Evolutionary conservation across 2,888 invertebrate genomes (phyloP), one percentile per base, ranked within the genome.

Genomic region (Idaea biselata): DNA sequence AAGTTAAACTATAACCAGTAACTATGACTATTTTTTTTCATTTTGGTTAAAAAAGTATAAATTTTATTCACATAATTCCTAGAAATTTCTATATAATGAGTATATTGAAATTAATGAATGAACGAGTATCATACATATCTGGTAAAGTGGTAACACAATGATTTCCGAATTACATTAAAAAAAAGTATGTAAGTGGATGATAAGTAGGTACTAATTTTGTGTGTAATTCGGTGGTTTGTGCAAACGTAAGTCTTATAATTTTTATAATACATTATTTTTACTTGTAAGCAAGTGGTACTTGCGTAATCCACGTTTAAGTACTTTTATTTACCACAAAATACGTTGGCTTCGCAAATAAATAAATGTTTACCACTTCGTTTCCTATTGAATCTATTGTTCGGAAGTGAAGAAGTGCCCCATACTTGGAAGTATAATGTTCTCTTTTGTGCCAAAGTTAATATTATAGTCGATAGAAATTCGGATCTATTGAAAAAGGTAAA

Each of bases 281-380:
- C 11, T 44, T 44, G 14, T 44, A 14, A 8, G 44, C 11, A 44
- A 44, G 11, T 11, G 44, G 44, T 44, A 44, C 11, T 14, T 14
- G 14, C 44, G 44, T 44, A 44, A 44, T 44, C 44, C 44, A 44
- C 6, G 44, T 44, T 8, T 44, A 44, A 44, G 14, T 8, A 11
- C 44, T 74, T 72, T 73, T 71, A 75, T 44, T 14, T 44, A 79
- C 73, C 77, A 76, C 79, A 72, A 76, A 69, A 72, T 72, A 70
- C 73, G 78, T 75, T 75, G 75, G 75, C 80, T 81, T 81, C 81
- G 76, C 73, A 77, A 82, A 80, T 81, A 80, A 82, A 84, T 83
- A 86, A 83, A 86, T 89, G 90, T 89, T 91, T 90, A 91, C 91
- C 92, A 91, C 87, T 91, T 92, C 88, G 89, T 84, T 85, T 88